Conservation (phyloP, 2,797 vertebrate genomes). For the Parambassis ranga region DNA sequence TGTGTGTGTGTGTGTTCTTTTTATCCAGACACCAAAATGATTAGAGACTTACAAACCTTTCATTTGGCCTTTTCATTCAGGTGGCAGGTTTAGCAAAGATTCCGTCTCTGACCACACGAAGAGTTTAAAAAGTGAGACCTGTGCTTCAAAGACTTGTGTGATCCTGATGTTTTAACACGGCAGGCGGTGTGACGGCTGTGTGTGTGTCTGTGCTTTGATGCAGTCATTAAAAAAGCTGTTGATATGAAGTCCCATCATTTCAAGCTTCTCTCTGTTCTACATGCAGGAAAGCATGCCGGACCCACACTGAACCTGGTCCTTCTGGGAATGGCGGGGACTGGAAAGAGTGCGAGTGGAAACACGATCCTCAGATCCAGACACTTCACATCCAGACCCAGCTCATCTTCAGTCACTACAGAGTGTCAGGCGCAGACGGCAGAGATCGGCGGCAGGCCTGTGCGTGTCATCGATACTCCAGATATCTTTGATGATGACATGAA, state of each 20-base stretch:
- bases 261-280: background rate
- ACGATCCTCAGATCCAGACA: accelerated
- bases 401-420: accelerated
- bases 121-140: no score
- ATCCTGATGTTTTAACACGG: no score
- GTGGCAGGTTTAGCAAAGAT: no score
- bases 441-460: background rate
- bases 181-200: no score
- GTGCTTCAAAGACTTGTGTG: no score
- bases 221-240: background rate
- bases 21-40: no score
- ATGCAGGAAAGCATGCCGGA: accelerated
- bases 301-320: conserved; percentile 15
- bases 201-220: no score
- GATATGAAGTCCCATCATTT: no score
- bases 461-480: conserved; percentile 17
- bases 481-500: background rate
- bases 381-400: accelerated
- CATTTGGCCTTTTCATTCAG: no score
- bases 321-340: background rate
- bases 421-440: background rate
- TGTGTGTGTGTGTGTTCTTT: no score
- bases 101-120: no score
- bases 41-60: no score
- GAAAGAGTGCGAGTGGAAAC: conserved; percentile 10